Evolutionary conservation across 2,888 invertebrate genomes (phyloP), one percentile per base, ranked within the genome.

Genomic region (Trilocha varians): DNA sequence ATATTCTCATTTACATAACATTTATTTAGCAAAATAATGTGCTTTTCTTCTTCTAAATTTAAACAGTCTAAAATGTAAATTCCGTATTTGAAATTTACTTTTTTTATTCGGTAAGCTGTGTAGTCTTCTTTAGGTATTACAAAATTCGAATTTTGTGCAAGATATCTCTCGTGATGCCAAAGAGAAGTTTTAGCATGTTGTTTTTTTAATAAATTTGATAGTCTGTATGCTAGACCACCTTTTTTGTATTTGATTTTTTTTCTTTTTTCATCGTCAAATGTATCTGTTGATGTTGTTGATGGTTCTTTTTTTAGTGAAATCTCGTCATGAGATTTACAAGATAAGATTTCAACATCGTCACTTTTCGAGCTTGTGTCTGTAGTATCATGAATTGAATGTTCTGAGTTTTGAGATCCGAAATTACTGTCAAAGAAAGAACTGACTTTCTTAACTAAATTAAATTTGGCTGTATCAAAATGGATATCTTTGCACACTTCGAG

Each of bases 131-230:
- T 80, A 0, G 83, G 79, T 14, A 83, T 67, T 1, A 77, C 49
- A 52, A 84, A 79, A 50, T 70, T 77, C 8, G 84, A 76, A 55
- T 72, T 75, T 49, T 63, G 70, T 1, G 85, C 87, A 47, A 86
- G 62, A 63, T 70, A 88, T 44, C 70, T 63, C 58, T 89, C 88
- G 53, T 89, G 88, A 60, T 86, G 77, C 88, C 88, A 88, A 40
- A 88, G 66, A 18, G 78, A 78, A 40, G 80, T 46, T 46, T 67
- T 74, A 0, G 80, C 73, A 42, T 68, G 79, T 58, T 85, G 84
- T 59, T 83, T 82, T 62, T 78, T 80, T 46, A 88, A 50, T 9
- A 86, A 58, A 33, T 53, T 62, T 51, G 78, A 71, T 14, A 88
- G 54, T 32, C 85, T 66, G 46, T 65, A 61, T 16, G 87, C 84